These are phyloP conservation scores for Lipotes vexillifer DNA, from an alignment of 2,113 vertebrate species.

Conservation along the genomic window DNA sequence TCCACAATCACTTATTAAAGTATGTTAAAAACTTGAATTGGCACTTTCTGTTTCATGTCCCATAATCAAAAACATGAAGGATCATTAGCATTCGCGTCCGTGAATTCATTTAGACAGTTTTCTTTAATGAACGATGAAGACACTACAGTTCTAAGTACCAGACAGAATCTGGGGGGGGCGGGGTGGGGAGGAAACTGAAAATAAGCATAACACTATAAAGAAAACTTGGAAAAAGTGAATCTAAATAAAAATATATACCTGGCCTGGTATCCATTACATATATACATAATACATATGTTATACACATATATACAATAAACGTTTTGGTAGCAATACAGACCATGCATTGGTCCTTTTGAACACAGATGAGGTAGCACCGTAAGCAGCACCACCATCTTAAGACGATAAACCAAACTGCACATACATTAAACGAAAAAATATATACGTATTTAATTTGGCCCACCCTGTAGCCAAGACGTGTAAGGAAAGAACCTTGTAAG, in stretches of 20 bases:
- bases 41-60: background rate
- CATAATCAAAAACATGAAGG: constrained; percentile 37
- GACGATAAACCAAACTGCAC: constrained; percentile 62
- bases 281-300: constrained; percentile 61
- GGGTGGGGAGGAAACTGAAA: background rate
- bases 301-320: constrained; percentile 71
- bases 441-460: constrained; percentile 43
- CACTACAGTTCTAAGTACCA: constrained; percentile 74
- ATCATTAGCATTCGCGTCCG: constrained; percentile 34
- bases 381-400: constrained; percentile 60
- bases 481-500: constrained; percentile 47
- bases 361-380: constrained; percentile 70
- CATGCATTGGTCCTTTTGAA: constrained; percentile 70
- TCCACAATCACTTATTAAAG: background rate
- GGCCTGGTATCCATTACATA: constrained; percentile 67
- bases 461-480: constrained; percentile 55
- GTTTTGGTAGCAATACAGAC: constrained; percentile 74
- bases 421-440: constrained; percentile 37
- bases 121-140: constrained; percentile 74
- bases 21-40: background rate
- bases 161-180: constrained; percentile 45
- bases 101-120: constrained; percentile 68
- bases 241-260: constrained; percentile 72
- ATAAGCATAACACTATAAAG: constrained; percentile 68
- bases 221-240: constrained; percentile 65